Evolutionary conservation across 2,113 vertebrate genomes (phyloP), one percentile per base, ranked within the genome.

Genomic region (Hemicordylus capensis): DNA sequence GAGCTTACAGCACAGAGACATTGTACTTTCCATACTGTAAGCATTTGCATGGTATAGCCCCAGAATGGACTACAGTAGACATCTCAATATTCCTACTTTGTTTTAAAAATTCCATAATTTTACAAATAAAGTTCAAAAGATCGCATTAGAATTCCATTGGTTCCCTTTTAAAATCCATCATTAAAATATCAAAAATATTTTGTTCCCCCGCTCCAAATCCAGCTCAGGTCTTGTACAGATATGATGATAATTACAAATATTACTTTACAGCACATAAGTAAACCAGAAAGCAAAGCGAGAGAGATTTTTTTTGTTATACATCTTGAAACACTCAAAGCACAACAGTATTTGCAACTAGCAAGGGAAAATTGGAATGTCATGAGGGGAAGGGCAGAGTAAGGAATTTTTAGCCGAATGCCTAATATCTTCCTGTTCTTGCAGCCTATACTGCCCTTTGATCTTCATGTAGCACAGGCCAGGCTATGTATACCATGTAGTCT

Each of bases 71-170:
- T 42, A 61, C 10, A 80, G 3, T 2, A 26, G 0, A 0, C 48
- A 46, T 44, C 2, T 2, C n/a, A 37, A 2, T 0, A 0, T 61
- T 26, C 12, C 69, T 0, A 0, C 22, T 64, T 10, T 51, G 6
- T 67, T 54, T 37, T 37, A 66, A 80, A 66, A 67, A 51, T 12
- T 51, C 3, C 12, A 14, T 51, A 37, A 24, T 15, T 48, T 54
- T 54, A 54, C 26, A 58, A 58, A 19, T 8, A n/a, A 58, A 42
- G 12, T 46, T 87, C 2, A 7, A 56, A 90, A 70, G 24, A 20
- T 46, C 2, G 44, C 59, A 46, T 44, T 54, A 46, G 44, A 39
- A 0, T 58, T 67, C 44, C 0, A 0, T 81, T 1, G 2, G 17
- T 42, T 83, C n/a, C 39, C 72, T 34, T 46, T 75, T 39, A 48